Base-by-base conservation (phyloP, 2,113 vertebrate species). In the Entomyzon cyanotis region DNA sequence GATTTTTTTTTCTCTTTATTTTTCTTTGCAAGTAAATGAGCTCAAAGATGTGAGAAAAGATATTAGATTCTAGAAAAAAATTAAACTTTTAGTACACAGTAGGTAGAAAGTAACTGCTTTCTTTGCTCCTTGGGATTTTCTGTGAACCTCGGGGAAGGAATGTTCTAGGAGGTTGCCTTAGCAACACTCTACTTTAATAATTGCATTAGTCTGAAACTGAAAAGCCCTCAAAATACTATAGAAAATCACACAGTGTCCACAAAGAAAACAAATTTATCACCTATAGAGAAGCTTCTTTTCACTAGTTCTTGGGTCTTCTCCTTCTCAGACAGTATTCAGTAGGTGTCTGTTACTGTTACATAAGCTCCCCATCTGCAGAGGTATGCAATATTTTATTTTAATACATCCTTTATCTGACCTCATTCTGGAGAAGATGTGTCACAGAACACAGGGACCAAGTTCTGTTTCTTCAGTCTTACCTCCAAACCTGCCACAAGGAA, bases 1-100 rank as follows among this genome's bases (percentile, higher is more conserved):
- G 37, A 12, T 1, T 42, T 63, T 52, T 59, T 94, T 55, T 53
- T n/a, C 28, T 46, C 24, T 41, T 96, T 89, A 94, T 95, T 93
- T 95, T 96, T 93, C 84, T 68, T 87, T 96, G 44, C 25, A 96
- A 96, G 84, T 96, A 97, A 97, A 95, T 89, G 79, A 97, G 31
- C 39, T 91, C 62, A 87, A 95, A 94, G 56, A 86, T 50, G 37
- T 76, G n/a, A 95, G 71, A 93, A 96, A 92, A 88, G 4, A 95
- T 89, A 93, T 89, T 76, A 67, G 10, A 91, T 94, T 95, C 64
- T 20, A 80, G 46, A 64, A 84, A 79, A 79, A 82, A 69, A 58
- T 1, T 4, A 46, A 77, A 63, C 53, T 96, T 95, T 91, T 63
- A 50, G 23, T 33, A 17, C 14, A 44, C 31, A 23, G 35, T 92